Evolutionary conservation across 2,888 invertebrate genomes (phyloP), one percentile per base, ranked within the genome.

Genomic region (Sepioteuthis lessoniana): DNA sequence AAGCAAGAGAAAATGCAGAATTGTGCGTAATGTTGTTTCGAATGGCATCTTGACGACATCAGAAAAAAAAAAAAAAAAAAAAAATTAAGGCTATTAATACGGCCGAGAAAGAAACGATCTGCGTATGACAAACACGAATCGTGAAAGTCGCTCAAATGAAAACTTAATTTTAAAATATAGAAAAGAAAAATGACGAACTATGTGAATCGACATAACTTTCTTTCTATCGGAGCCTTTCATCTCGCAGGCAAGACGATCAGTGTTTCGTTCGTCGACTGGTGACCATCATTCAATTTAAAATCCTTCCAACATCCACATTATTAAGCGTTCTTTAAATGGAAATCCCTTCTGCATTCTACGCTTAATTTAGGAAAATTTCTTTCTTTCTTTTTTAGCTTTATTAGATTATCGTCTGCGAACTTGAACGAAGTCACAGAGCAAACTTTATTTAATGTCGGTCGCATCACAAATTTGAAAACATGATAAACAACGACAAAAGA

Each of bases 371-470:
- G 25, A n/a, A 76, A n/a, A 76, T n/a, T 76, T 76, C 10, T 16
- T n/a, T 35, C n/a, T 16, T 76, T 76, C 19, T 19, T 35, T 35
- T 76, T 76, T n/a, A 13, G n/a, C 13, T 4, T 13, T 76, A n/a
- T n/a, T 76, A 76, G 76, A 76, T 76, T 76, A 76, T 76, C n/a
- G 76, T 76, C 76, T 76, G 76, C 25, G 76, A 76, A 76, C n/a
- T 76, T 76, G 76, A 35, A 13, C 13, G 76, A 16, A n/a, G 76
- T 35, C 76, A n/a, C n/a, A n/a, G 76, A 19, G n/a, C 76, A n/a
- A 76, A n/a, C 3, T 76, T 76, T 35, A 35, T n/a, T 76, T 76
- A 10, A n/a, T 76, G 76, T 76, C n/a, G n/a, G 76, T 35, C n/a
- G 76, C 35, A 35, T n/a, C 35, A 10, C 76, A 13, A 35, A 1